Conservation (phyloP, 2,888 invertebrate species). For the Tetrapedia diversipes region DNA sequence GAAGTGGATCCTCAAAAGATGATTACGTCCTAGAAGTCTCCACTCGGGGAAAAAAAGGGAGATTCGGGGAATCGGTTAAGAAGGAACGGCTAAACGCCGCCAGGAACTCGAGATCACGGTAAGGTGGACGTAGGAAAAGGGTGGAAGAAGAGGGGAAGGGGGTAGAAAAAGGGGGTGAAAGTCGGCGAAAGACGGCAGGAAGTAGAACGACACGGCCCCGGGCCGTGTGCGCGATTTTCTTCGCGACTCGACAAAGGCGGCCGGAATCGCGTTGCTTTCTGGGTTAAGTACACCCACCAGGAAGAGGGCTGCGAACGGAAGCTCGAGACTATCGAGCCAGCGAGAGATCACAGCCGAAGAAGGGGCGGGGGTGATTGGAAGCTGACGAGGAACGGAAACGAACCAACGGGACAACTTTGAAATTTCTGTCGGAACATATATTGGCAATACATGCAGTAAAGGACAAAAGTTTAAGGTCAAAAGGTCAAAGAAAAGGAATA, state of each 20-base stretch:
- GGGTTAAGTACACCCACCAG: conserved; percentile 60
- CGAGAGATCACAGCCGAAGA: background rate
- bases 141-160: conserved; percentile 11
- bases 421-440: no score
- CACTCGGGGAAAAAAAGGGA: background rate
- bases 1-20: no score
- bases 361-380: conserved; percentile 8
- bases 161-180: no score
- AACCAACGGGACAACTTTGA: background rate
- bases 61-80: no score
- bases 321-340: background rate
- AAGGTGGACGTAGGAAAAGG: conserved; percentile 16
- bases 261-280: conserved; percentile 66
- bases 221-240: conserved; percentile 50
- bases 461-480: no score
- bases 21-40: no score
- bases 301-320: conserved; percentile 5
- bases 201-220: conserved; percentile 55
- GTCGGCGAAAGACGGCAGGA: conserved; percentile 41
- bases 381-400: conserved; percentile 1
- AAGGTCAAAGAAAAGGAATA: no score
- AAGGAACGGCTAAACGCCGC: background rate
- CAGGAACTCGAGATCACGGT: conserved; percentile 28
- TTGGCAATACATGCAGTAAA: no score
- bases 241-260: conserved; percentile 50